Percentiles rank a stretch among this genome's conserved stretches.
phyloP scores from a whole-genome alignment of 2,113 vertebrate genomes.

The Python bivittatus region DNA sequence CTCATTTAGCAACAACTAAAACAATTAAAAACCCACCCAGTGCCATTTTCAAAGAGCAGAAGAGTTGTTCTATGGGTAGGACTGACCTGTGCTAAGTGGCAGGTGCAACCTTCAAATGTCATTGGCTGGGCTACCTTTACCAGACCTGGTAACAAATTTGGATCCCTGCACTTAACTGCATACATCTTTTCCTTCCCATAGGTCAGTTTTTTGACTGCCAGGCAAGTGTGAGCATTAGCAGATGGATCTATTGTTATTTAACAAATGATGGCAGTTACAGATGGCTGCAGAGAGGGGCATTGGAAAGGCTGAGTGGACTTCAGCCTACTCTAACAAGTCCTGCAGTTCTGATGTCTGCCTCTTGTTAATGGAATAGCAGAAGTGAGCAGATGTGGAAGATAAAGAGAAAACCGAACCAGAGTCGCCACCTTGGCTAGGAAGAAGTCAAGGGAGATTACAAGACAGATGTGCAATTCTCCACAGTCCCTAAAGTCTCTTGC shows the following conservation, averaged over 20 bases:
- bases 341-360: not conserved
- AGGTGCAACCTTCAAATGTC: not conserved
- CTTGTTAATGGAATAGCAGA: slow-evolving; percentile 52
- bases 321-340: not conserved
- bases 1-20: not conserved
- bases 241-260: not conserved
- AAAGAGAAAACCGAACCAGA: slow-evolving; percentile 50
- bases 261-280: not conserved
- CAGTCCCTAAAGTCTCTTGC: slow-evolving; percentile 79
- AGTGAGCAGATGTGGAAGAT: slow-evolving; percentile 15
- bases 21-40: not conserved
- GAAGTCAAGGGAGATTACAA: slow-evolving; percentile 65
- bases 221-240: not conserved
- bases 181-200: not conserved
- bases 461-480: slow-evolving; percentile 76
- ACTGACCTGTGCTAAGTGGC: not conserved
- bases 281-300: too few relatives aligned
- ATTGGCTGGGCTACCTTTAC: not conserved
- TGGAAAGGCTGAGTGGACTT: not conserved
- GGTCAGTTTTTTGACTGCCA: not conserved
- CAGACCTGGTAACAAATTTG: not conserved
- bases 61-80: not conserved
- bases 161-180: not conserved
- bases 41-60: not conserved
- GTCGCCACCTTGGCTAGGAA: slow-evolving; percentile 61